Evolutionary conservation across 2,888 invertebrate genomes (phyloP), one percentile per base, ranked within the genome.

Genomic region (Sialis lutaria): DNA sequence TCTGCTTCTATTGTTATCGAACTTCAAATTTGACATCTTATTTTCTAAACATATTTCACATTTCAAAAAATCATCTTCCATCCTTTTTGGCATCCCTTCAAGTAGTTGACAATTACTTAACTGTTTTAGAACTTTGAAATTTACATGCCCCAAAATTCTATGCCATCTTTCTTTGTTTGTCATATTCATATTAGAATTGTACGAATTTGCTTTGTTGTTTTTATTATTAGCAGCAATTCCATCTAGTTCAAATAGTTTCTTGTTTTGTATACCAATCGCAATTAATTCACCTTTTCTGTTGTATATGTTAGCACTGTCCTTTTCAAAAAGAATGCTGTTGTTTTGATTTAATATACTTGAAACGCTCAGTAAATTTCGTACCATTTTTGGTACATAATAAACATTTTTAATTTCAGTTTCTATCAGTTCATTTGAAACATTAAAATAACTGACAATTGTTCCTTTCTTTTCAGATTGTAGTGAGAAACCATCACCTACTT

Each of bases 1-100:
- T 48, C 43, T 50, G 6, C 40, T 48, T 45, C 54, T 49, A 47
- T 53, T 52, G 49, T 56, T 55, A 39, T 54, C 40, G 48, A 54
- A 56, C n/a, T 48, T 44, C 50, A 55, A 35, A 46, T 55, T 56
- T 43, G 50, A 44, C 55, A 55, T 56, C 53, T 55, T 54, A 52
- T 50, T 55, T 53, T 54, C 45, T 8, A 54, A 48, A 50, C 55
- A 55, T 34, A 48, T 54, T 42, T 35, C 49, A 41, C 53, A 54
- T 49, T 53, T 53, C 45, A 55, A 41, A 44, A n/a, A 48, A 40
- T 48, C 51, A 1, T 49, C 30, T 41, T 53, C 53, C 6, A 55
- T 1, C 42, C n/a, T n/a, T n/a, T n/a, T n/a, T n/a, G n/a, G 52
- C 6, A 54, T 41, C 7, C 51, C 50, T n/a, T 48, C 40, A 33